Evolutionary conservation across 2,113 vertebrate species (phyloP).

Genomic region (Romanogobio albipinnatus): DNA sequence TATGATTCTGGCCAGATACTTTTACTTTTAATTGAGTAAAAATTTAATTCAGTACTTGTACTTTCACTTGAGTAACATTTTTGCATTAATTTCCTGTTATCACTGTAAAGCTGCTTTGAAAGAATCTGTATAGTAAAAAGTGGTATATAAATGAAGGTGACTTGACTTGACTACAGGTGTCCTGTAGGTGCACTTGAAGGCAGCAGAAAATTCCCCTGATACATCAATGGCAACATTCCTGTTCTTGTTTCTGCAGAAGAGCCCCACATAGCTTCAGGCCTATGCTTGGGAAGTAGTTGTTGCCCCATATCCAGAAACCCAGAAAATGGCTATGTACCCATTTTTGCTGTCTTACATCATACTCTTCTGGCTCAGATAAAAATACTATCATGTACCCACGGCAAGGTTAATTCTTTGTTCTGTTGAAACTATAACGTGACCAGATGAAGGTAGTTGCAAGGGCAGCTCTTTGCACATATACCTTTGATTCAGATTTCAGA

Average conservation of each 20-base stretch:
- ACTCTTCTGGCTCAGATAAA: neutral
- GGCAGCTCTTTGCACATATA: neutral
- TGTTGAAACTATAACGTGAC: conserved; percentile 18
- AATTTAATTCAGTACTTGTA: no score
- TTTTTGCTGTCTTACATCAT: conserved; percentile 4
- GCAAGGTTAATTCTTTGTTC: conserved; percentile 20
- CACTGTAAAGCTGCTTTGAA: no score
- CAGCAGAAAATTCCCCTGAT: neutral
- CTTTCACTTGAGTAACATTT: no score
- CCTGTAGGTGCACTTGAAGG: neutral
- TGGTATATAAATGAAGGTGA: neutral
- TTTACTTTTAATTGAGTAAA: no score
- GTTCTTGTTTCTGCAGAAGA: neutral
- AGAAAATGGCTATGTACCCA: neutral
- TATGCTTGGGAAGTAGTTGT: neutral
- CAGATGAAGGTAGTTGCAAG: neutral
- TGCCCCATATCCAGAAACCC: neutral
- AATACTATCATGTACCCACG: neutral
- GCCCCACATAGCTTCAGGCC: neutral
- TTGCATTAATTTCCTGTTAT: no score
- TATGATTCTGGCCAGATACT: no score
- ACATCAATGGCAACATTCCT: neutral
- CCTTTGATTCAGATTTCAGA: neutral
- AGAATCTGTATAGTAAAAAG: no score
- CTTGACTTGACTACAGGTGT: neutral